Conservation (phyloP, 1,140 invertebrate species). For the Sycobia sp. region DNA sequence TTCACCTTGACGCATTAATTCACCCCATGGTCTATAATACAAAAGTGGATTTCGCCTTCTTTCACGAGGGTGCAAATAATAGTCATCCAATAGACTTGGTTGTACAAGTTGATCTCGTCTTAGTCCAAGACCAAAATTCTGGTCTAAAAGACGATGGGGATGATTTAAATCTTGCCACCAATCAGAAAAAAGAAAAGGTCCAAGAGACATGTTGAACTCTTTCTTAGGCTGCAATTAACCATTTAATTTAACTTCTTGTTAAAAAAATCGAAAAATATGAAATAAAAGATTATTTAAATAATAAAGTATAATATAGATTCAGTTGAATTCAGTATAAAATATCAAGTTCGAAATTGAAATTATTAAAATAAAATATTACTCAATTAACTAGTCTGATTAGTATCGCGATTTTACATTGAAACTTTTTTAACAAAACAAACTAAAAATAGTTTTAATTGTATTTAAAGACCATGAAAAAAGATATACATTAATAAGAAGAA, state of each 20-base stretch:
- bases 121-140: conserved; percentile 45
- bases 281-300: too few species aligned
- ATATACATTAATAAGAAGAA: too few species aligned
- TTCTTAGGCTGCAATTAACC: too few species aligned
- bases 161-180: conserved; percentile 50
- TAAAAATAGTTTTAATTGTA: too few species aligned
- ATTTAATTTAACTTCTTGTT: neutral
- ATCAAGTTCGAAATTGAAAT: too few species aligned
- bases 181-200: conserved; percentile 54
- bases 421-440: too few species aligned
- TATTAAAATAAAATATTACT: too few species aligned
- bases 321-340: too few species aligned
- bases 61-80: neutral
- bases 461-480: too few species aligned
- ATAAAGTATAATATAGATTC: too few species aligned
- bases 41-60: neutral
- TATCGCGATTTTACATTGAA: too few species aligned
- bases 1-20: conserved; percentile 9
- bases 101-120: conserved; percentile 26
- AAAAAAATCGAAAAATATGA: neutral
- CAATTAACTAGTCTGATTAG: too few species aligned
- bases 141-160: conserved; percentile 43
- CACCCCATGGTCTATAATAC: conserved; percentile 40
- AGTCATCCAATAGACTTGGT: conserved; percentile 20
- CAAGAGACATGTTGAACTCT: conserved; percentile 49